Base-by-base conservation (phyloP, 2,113 vertebrate genomes). In the Ciconia maguari region DNA sequence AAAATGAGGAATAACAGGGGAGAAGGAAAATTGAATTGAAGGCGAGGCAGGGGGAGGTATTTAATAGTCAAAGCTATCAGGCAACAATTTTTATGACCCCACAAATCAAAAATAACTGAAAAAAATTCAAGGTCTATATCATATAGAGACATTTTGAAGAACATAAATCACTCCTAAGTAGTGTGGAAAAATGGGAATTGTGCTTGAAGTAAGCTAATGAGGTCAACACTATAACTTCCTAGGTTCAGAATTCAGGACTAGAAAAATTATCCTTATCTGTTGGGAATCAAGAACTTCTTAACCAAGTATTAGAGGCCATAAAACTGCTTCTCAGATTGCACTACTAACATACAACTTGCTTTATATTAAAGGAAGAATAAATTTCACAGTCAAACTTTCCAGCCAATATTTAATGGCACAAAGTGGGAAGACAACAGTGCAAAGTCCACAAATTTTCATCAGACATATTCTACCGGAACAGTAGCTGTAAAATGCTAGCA, bases 221-320 rank as follows among this genome's bases (percentile, higher is more conserved):
- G 68, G 66, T 95, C 94, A 91, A 78, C 57, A 80, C 41, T 84
- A 65, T 74, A 58, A 54, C 74, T 93, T 97, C 64, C 91, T 72
- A 82, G 58, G 72, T 94, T 95, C 74, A 91, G 96, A 97, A 97
- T 71, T 90, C 72, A 96, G 69, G 75, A 88, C 65, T 79, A 92
- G 72, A 97, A 96, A 97, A 95, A 80, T 80, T 76, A 75, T 72
- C 70, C 49, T 96, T 97, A 91, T 80, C 76, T 93, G 79, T 51
- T 87, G 82, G 89, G 77, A 97, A 87, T 77, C 68, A 92, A 91
- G 76, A 96, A 96, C 93, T 90, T 94, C 91, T 88, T 86, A 57
- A 93, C 20, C 38, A 89, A 68, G 13, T 58, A 95, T 82, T n/a
- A 70, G 22, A 83, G 83, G 44, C 86, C 42, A 66, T 64, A 90